A percentile compares a stretch with the other conserved stretches of the same genome.
Conservation (phyloP, 1,140 invertebrate genomes). For the Ips nitidus region DNA sequence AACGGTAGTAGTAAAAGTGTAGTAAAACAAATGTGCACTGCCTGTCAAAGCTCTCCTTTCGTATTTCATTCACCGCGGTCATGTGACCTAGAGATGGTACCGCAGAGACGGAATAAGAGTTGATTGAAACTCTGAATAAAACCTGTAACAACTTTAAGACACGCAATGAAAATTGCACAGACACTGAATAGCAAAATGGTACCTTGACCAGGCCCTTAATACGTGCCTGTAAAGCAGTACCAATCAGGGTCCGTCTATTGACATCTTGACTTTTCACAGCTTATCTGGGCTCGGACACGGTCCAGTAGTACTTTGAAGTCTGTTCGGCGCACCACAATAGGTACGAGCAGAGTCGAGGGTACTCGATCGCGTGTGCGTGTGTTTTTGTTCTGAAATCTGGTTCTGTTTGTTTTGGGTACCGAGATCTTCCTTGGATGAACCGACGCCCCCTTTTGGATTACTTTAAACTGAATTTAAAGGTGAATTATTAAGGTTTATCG, state of each 20-base stretch:
- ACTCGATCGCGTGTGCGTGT: slow-evolving; percentile 5
- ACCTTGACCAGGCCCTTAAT: background rate
- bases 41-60: slow-evolving; percentile 10
- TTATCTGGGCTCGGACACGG: slow-evolving; percentile 27
- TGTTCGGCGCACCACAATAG: slow-evolving; percentile 6
- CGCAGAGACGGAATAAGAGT: slow-evolving; percentile 3
- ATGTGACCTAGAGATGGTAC: slow-evolving; percentile 13
- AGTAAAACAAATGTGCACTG: slow-evolving; percentile 10
- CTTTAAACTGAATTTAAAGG: background rate
- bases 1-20: slow-evolving; percentile 22
- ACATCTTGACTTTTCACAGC: slow-evolving; percentile 25
- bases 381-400: slow-evolving; percentile 3
- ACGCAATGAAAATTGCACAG: background rate
- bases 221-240: slow-evolving; percentile 12
- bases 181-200: background rate
- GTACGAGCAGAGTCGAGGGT: slow-evolving; percentile 14
- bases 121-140: background rate
- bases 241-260: slow-evolving; percentile 27
- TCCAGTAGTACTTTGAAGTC: slow-evolving; percentile 25
- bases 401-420: slow-evolving; percentile 15
- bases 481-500: no score
- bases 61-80: slow-evolving; percentile 17
- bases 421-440: background rate
- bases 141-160: no score
- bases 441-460: background rate